Evolutionary conservation across 37 sponge, comb jelly and placozoan genomes (phyloP).

Genomic region (Cladorhizidae sp.): DNA sequence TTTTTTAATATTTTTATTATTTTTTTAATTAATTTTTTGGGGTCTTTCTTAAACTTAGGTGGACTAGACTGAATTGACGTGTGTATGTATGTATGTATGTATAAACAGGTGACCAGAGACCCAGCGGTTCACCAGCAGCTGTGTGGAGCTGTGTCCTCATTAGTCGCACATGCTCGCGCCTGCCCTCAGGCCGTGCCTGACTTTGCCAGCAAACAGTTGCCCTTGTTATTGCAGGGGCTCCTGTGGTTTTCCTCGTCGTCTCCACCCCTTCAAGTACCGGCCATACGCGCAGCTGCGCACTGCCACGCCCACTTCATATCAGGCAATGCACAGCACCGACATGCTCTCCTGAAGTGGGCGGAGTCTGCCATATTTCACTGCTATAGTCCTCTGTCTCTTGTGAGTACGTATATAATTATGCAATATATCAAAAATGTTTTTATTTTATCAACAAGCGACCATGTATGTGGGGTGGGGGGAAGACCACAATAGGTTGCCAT

Average conservation of each 20-base stretch:
- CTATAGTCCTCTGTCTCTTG: neutral
- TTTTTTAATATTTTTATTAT: too few species aligned
- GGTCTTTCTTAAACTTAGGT: too few species aligned
- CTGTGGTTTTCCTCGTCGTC: conserved; percentile 8
- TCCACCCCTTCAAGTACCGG: conserved; percentile 8
- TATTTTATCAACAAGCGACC: too few species aligned
- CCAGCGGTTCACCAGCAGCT: neutral
- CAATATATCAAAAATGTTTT: too few species aligned
- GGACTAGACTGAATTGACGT: too few species aligned
- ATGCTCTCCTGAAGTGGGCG: conserved; percentile 26
- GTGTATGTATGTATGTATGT: too few species aligned
- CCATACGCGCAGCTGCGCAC: neutral
- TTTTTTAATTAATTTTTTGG: too few species aligned
- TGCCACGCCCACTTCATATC: conserved; percentile 11
- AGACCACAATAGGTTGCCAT: too few species aligned
- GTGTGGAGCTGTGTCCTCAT: neutral
- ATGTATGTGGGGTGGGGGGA: too few species aligned
- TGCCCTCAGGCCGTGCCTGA: conserved; percentile 9
- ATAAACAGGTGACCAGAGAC: neutral
- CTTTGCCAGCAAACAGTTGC: conserved; percentile 12
- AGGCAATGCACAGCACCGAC: neutral
- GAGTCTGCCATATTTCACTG: neutral
- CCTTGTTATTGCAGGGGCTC: conserved; percentile 16
- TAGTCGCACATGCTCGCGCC: neutral
- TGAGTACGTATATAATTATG: neutral